A percentile compares a stretch with the other conserved stretches of the same genome.
Conservation (phyloP, 2,797 vertebrate species). For the Dryobates pubescens region DNA sequence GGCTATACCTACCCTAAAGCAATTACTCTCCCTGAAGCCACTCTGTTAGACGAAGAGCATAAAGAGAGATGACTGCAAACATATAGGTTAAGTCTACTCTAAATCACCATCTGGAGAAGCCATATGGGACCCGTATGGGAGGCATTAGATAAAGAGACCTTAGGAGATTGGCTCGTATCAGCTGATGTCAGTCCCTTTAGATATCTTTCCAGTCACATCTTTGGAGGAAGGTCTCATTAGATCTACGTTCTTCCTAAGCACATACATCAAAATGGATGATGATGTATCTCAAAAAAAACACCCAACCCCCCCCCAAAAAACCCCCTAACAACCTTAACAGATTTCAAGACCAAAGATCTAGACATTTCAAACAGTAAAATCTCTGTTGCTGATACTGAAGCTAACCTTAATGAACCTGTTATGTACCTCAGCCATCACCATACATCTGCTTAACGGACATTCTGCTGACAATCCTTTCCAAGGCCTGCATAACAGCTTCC, state of each 20-base stretch:
- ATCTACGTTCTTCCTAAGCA: neutral
- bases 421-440: neutral
- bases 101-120: conserved; percentile 6
- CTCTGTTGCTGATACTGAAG: neutral
- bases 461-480: neutral
- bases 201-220: neutral
- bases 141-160: neutral
- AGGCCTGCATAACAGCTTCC: neutral
- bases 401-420: neutral
- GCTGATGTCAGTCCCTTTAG: neutral
- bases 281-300: neutral
- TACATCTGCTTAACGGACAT: neutral
- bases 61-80: neutral
- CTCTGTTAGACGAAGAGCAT: neutral
- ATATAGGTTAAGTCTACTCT: neutral
- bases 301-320: too few species aligned
- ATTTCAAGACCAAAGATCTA: neutral
- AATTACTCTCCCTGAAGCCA: neutral
- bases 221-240: neutral
- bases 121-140: neutral
- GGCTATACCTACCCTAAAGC: neutral
- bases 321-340: neutral
- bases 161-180: neutral
- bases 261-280: neutral
- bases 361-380: neutral